These are phyloP conservation scores for Coilia nasus DNA, from an alignment of 2,797 vertebrate genomes.

Conservation along the genomic window DNA sequence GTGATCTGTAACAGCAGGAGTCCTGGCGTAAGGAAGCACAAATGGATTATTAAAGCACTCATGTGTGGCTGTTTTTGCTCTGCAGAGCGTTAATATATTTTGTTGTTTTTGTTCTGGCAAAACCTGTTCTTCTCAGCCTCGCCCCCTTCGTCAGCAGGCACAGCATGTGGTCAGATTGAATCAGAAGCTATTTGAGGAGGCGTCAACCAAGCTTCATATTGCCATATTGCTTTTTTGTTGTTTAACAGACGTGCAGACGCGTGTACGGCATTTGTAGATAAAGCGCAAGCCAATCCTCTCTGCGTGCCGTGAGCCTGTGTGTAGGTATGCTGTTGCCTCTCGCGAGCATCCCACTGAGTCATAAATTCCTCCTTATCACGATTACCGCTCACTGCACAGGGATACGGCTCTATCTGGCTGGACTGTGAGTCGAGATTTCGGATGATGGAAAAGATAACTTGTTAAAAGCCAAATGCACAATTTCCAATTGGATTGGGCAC, in stretches of 20 bases:
- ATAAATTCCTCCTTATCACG: neutral
- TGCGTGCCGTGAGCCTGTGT: neutral
- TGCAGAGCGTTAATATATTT: neutral
- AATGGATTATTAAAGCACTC: neutral
- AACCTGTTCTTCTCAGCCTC: slow-evolving; percentile 1
- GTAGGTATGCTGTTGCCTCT: neutral
- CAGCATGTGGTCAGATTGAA: slow-evolving; percentile 23
- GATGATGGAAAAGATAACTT: neutral
- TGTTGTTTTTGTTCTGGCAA: slow-evolving; percentile 1
- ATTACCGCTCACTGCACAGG: neutral
- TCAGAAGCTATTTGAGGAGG: slow-evolving; percentile 4
- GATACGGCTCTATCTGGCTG: neutral
- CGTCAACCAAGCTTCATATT: slow-evolving; percentile 18
- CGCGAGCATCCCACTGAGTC: neutral
- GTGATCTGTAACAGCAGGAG: neutral
- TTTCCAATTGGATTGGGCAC: neutral
- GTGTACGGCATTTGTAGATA: neutral
- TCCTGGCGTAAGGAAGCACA: neutral
- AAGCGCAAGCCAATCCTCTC: neutral
- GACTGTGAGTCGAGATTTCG: neutral
- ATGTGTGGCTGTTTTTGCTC: neutral
- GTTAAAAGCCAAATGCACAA: neutral
- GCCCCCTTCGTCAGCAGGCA: slow-evolving; percentile 1
- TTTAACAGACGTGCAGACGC: slow-evolving; percentile 2
- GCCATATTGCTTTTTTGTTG: slow-evolving; percentile 19